A percentile compares a stretch with the other conserved stretches of the same genome.
phyloP scores from a whole-genome alignment of 2,113 vertebrate species.

The Pelusios castaneus region DNA sequence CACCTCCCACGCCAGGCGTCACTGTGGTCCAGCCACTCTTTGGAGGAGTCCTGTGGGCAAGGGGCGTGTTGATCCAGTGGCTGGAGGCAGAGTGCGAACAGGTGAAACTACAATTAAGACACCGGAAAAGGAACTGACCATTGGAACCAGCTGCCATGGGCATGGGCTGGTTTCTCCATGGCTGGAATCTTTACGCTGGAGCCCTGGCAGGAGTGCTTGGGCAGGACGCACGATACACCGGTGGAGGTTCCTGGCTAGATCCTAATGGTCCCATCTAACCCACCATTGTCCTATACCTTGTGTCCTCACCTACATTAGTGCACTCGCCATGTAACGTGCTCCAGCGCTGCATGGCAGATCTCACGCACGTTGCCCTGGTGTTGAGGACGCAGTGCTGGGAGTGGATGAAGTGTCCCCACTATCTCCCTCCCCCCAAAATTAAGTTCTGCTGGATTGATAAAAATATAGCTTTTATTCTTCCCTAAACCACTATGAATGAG shows the following conservation, averaged over 20 bases:
- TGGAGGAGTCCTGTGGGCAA: background rate
- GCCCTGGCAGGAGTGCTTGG: no score
- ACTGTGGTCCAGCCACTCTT: background rate
- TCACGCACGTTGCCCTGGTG: background rate
- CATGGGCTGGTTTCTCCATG: background rate
- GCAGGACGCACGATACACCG: background rate
- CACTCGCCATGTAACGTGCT: background rate
- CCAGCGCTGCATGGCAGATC: background rate
- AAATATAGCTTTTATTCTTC: slow-evolving; percentile 73
- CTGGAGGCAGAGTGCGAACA: no score
- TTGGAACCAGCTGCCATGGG: background rate
- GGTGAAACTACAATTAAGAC: background rate
- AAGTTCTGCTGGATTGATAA: slow-evolving; percentile 40
- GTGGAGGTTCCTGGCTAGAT: background rate
- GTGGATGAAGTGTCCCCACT: no score
- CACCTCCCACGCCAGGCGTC: no score
- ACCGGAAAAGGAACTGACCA: background rate
- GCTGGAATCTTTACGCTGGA: no score
- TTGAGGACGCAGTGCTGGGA: background rate
- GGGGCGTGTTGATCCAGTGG: no score
- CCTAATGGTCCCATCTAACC: no score
- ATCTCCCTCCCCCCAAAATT: fast-evolving
- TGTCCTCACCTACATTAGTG: background rate
- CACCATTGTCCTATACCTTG: background rate
- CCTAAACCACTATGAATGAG: slow-evolving; percentile 50